Conservation (phyloP, 2,113 vertebrate species). For the Hyperopisus bebe region DNA sequence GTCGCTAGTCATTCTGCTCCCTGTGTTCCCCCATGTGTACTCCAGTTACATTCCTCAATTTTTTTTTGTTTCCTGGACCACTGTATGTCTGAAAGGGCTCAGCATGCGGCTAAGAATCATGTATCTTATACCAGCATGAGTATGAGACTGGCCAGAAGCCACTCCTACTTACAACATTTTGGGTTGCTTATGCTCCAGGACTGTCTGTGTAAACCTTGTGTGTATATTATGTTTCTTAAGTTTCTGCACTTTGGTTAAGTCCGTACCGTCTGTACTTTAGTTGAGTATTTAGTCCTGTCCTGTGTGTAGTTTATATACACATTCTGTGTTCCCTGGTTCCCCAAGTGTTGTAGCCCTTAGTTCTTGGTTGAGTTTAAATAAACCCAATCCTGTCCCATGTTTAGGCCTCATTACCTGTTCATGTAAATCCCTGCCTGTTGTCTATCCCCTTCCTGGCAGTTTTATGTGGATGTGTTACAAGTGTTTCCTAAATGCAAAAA, state of each 20-base stretch:
- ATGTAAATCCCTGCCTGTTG: background rate
- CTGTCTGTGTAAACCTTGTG: background rate
- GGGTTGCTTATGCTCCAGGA: background rate
- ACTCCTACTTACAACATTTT: background rate
- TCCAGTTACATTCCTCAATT: background rate
- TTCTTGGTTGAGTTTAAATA: background rate
- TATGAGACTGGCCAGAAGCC: background rate
- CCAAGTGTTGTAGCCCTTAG: background rate
- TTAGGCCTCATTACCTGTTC: background rate
- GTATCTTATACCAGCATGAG: background rate
- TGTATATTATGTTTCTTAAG: background rate
- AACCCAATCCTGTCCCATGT: background rate
- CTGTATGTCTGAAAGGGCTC: background rate
- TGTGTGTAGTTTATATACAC: background rate
- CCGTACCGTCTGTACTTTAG: background rate
- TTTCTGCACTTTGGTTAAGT: background rate
- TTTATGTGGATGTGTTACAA: no score
- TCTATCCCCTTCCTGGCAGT: no score
- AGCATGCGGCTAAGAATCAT: background rate
- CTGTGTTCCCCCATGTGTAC: background rate
- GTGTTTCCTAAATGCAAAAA: no score
- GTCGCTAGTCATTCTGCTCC: background rate
- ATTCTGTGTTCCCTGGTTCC: background rate
- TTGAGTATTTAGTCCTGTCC: background rate
- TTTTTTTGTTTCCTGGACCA: background rate